Evolutionary conservation across 2,888 invertebrate species (phyloP).

Genomic region (Cerastoderma edule): DNA sequence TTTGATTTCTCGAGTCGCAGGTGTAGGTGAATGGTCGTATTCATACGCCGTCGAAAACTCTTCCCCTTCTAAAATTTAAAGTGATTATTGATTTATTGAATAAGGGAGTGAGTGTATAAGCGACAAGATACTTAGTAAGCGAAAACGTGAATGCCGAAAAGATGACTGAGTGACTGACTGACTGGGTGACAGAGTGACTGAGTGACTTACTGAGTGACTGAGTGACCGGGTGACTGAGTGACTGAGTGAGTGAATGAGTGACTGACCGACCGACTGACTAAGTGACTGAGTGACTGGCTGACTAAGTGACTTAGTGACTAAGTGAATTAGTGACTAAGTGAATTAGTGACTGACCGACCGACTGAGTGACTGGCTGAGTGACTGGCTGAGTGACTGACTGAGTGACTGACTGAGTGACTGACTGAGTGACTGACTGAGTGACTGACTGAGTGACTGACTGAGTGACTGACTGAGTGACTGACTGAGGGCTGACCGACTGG

Average conservation of each 20-base stretch:
- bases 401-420: neutral
- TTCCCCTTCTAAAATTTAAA: slow-evolving; percentile 3
- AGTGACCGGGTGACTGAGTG: neutral
- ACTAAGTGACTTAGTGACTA: neutral
- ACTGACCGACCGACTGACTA: neutral
- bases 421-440: neutral
- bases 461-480: neutral
- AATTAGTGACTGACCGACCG: neutral
- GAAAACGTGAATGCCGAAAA: too few species aligned
- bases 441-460: neutral
- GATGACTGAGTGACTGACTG: neutral
- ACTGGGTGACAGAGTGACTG: neutral
- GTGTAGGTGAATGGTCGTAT: neutral
- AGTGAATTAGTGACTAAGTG: neutral
- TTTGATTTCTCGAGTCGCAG: neutral
- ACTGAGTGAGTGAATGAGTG: neutral
- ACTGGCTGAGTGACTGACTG: neutral
- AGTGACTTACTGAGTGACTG: neutral
- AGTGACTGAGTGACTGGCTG: neutral
- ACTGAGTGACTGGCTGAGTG: neutral
- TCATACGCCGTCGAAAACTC: neutral
- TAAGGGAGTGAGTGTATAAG: too few species aligned
- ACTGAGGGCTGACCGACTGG: neutral
- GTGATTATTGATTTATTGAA: too few species aligned
- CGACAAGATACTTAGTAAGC: too few species aligned